Base-by-base conservation (phyloP, 2,888 invertebrate genomes). In the Dexiosoma caninum region DNA sequence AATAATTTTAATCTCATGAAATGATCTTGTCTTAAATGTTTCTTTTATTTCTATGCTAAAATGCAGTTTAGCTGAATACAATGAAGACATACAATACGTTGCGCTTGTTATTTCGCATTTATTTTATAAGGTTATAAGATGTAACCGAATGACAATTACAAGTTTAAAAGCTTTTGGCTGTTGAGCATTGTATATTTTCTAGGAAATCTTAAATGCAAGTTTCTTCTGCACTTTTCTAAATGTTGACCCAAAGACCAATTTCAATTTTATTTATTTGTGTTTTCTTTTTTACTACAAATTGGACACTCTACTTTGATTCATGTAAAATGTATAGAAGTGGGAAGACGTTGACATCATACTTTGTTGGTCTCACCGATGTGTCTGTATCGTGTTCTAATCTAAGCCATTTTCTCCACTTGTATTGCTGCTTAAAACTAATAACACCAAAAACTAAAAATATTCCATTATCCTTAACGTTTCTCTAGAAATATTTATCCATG, bases 81-180 rank as follows among this genome's bases (percentile, higher is more conserved):
- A 80, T 71, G 27, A 75, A 79, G 79, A 79, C 79, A 75, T 79
- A 66, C 35, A 59, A 35, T 49, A 53, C 21, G 60, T 53, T 62
- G 49, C 23, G 75, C 59, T 42, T 67, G 66, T 67, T 67, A 67
- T 67, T 59, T 67, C 42, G 10, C 40, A 60, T 59, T 49, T 55
- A 10, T 40, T 64, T 37, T 49, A 64, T 71, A 71, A 71, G 80
- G 66, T 70, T 80, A 75, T 42, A 40, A 76, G 81, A 81, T 74
- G 77, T 81, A 81, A 81, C 77, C 77, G 72, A 77, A 69, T 81
- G 77, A 81, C 77, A 81, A 77, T 81, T 81, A 81, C 72, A 67
- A 77, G 77, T 77, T 77, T 72, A 37, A n/a, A 64, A 67, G 66
- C 27, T 27, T 57, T 74, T 35, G 6, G 9, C 16, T 42, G 59